phyloP scores from a whole-genome alignment of 2,113 vertebrate genomes.

The Pyrgilauda ruficollis region DNA sequence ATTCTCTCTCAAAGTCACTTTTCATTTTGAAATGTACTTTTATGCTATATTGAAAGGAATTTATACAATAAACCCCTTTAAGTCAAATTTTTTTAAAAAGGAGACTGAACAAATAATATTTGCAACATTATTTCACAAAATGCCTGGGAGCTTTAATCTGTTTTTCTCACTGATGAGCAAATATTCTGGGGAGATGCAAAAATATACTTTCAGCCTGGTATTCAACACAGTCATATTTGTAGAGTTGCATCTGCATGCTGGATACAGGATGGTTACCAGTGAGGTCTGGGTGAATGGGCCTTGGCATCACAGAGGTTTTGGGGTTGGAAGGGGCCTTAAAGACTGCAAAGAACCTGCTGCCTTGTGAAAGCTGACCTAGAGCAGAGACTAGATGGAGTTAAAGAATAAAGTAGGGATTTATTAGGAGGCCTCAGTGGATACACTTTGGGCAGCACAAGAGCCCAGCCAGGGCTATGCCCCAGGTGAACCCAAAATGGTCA shows the following conservation, averaged over 20 bases:
- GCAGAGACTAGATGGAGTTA: background rate
- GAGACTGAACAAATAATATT: background rate
- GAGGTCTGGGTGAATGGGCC: rapidly evolving
- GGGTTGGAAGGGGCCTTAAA: background rate
- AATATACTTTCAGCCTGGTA: background rate
- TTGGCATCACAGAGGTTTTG: background rate
- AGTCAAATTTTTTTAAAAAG: background rate
- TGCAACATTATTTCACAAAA: background rate
- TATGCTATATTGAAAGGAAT: background rate
- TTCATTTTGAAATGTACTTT: background rate
- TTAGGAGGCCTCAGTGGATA: background rate
- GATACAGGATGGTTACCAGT: rapidly evolving
- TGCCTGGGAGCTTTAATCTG: background rate
- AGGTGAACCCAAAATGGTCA: background rate
- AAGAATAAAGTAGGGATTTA: background rate
- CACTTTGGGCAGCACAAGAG: background rate
- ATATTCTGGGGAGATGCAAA: background rate
- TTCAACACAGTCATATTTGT: background rate
- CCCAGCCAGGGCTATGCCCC: background rate
- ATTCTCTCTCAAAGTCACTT: background rate
- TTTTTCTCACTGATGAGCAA: background rate
- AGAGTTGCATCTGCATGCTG: background rate
- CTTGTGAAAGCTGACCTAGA: background rate
- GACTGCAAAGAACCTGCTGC: too few species aligned
- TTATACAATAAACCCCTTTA: background rate